Conservation (phyloP, 1,140 invertebrate genomes). For the Tetramorium alpestre region DNA sequence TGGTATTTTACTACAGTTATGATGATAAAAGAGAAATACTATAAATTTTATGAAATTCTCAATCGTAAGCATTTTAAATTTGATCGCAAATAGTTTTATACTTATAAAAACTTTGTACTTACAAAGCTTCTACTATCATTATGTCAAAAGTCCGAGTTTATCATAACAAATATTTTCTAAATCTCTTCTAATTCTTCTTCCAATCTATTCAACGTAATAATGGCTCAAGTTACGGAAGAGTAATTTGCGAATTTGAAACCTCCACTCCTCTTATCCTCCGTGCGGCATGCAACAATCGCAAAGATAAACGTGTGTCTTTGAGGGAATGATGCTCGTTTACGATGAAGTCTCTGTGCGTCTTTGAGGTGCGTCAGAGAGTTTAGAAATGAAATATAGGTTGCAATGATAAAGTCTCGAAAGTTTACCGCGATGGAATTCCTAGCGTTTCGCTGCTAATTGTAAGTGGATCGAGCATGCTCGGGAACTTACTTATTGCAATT, state of each 20-base stretch:
- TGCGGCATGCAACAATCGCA: neutral
- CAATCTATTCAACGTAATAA: neutral
- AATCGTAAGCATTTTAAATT: neutral
- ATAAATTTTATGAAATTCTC: neutral
- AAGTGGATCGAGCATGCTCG: constrained; percentile 29
- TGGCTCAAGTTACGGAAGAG: neutral
- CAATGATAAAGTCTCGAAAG: constrained; percentile 53
- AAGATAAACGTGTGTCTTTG: constrained; percentile 22
- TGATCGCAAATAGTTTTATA: neutral
- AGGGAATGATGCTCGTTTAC: neutral
- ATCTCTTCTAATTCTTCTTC: neutral
- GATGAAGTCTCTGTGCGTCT: constrained; percentile 3
- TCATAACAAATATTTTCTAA: neutral
- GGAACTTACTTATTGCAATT: constrained; percentile 37
- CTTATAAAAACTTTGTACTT: neutral
- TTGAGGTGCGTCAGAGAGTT: neutral
- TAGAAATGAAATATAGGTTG: constrained; percentile 33
- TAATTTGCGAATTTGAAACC: constrained; percentile 17
- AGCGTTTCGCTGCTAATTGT: constrained; percentile 38
- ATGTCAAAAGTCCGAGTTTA: neutral
- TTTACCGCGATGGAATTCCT: constrained; percentile 28
- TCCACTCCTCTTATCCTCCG: neutral
- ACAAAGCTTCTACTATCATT: neutral
- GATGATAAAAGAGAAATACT: neutral
- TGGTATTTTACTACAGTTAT: neutral